Base-by-base conservation (phyloP, 2,888 invertebrate genomes). In the Eupithecia inturbata region DNA sequence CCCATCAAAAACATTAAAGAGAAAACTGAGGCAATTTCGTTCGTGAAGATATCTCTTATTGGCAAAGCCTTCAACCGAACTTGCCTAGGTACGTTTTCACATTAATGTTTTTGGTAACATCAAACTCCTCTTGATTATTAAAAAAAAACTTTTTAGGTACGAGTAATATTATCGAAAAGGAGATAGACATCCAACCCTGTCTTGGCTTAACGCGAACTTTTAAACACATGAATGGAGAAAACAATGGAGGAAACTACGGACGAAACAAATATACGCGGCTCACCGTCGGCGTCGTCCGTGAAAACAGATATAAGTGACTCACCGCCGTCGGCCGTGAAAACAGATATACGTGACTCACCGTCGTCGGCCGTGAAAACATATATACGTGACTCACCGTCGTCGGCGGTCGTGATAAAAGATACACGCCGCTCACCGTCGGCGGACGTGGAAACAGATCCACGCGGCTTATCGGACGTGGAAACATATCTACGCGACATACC, bases 401-500 rank as follows among this genome's bases (percentile, higher is more conserved):
- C 19, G 39, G 14, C 41, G 16, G 45, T 6, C 45, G 6, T 19
- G 6, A 19, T 6, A 45, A 19, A 5, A 45, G 45, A 45, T 16
- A 45, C 5, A 19, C 9, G 0, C 14, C 14, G 41, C 5, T 19
- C 5, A 45, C 19, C 45, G 16, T 4, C 45, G 2, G 19, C 6
- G 14, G 14, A 4, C 41, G 41, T 41, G 41, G 16, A 41, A 45
- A 45, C 0, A 1, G 19, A 6, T 45, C 1, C 45, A 19, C 6
- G 19, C 2, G 4, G 45, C 19, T 19, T 2, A 45, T 6, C 19
- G 19, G 19, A 6, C 19, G 7, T 0, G 19, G 7, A 6, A 45
- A 19, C 0, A 19, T 1, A 6, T 19, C 6, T 19, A 45, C 1
- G 1, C n/a, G n/a, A n/a, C n/a, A n/a, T 6, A 6, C 0, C 19